Base-by-base conservation (phyloP, 1,140 invertebrate species). In the Lethocerus indicus region DNA sequence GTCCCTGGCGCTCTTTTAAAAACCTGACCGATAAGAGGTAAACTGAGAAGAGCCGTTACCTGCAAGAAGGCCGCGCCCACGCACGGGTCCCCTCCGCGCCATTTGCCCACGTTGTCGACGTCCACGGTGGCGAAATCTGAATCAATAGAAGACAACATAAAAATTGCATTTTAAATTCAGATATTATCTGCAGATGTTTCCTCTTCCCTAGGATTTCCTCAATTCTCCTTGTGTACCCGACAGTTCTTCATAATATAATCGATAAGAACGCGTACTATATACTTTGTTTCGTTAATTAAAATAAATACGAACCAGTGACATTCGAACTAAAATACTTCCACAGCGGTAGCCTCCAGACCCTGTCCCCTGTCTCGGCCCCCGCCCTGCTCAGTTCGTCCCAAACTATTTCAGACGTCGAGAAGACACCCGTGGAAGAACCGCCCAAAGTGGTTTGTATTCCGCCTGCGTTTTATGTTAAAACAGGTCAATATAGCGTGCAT, bases 51-150 rank as follows among this genome's bases (percentile, higher is more conserved):
- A n/a, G n/a, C n/a, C 2, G 14, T 44, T 52, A 57, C 56, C 56
- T 53, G 63, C 0, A 93, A 66, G 61, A 92, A 92, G 1, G 85
- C 85, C 21, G 89, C 89, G 16, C 87, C 88, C 43, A 79, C 82
- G 55, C 86, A 88, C 1, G 84, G 76, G 45, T 85, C 84, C 2
- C 76, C 87, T 16, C 73, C 76, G 49, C 71, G 67, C 2, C 68
- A 64, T 52, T 68, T 71, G 0, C 73, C 75, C 12, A 87, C 71
- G 60, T 92, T 92, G 51, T 85, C 81, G 6, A 91, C 58, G 63
- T 92, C 89, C 36, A 81, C 81, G 5, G 78, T 68, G 21, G 68
- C 62, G 54, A 71, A 70, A 47, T 78, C 68, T 67, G 61, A 26
- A 57, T 36, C 41, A 50, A 47, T 12, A 25, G 41, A 47, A 35